These are phyloP conservation scores for Dryas iulia DNA, from an alignment of 1,140 invertebrate genomes.

Conservation along the genomic window DNA sequence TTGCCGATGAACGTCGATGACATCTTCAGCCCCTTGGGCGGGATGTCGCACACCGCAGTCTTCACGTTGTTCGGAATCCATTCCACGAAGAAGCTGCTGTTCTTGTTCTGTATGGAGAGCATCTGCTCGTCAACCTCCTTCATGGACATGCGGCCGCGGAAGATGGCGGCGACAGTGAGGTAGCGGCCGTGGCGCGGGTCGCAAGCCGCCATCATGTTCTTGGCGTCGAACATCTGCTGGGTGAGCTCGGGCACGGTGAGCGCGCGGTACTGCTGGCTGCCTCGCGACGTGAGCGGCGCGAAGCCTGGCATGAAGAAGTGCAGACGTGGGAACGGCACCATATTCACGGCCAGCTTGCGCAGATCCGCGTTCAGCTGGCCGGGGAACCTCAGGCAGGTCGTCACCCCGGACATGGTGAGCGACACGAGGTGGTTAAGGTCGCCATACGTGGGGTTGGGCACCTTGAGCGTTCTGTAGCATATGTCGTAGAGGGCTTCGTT, in stretches of 20 bases:
- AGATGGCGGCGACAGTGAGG: constrained; percentile 94
- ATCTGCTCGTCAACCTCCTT: constrained; percentile 93
- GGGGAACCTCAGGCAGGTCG: constrained; percentile 84
- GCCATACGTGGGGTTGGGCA: constrained; percentile 89
- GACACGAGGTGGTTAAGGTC: constrained; percentile 89
- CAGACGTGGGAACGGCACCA: constrained; percentile 96
- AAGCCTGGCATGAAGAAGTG: constrained; percentile 99
- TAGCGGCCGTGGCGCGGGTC: constrained; percentile 88
- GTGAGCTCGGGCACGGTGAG: constrained; percentile 89
- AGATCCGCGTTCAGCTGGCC: constrained; percentile 95
- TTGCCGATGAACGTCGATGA: constrained; percentile 89
- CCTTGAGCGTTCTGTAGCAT: constrained; percentile 89
- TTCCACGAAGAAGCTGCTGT: constrained; percentile 88
- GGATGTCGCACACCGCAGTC: constrained; percentile 82
- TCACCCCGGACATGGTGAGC: constrained; percentile 90
- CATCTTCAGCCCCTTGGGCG: constrained; percentile 87
- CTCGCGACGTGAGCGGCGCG: constrained; percentile 88
- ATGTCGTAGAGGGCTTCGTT: constrained; percentile 92
- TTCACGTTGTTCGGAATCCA: constrained; percentile 87
- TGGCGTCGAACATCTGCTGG: constrained; percentile 91
- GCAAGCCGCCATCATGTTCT: constrained; percentile 97
- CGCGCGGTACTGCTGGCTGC: constrained; percentile 87
- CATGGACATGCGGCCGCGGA: constrained; percentile 93
- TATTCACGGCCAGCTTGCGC: constrained; percentile 96
- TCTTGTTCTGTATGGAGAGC: constrained; percentile 86